Percentiles rank a stretch among this genome's conserved stretches.
Conservation (phyloP, 2,113 vertebrate genomes). For the Ia io region DNA sequence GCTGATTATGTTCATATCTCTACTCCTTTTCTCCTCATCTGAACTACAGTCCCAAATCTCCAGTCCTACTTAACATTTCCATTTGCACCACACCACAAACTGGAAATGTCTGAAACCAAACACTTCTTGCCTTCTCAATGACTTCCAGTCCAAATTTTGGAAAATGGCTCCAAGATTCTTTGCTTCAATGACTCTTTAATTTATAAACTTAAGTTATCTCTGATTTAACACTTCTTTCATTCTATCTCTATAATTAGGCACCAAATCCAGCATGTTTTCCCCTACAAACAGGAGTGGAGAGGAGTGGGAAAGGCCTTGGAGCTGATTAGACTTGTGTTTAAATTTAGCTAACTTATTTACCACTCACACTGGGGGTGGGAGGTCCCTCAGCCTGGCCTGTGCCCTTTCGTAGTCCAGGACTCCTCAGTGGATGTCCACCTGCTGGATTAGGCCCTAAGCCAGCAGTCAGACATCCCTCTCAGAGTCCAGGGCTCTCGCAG, state of each 20-base stretch:
- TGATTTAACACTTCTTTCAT: background rate
- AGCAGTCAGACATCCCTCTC: no score
- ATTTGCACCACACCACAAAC: background rate
- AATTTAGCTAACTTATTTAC: background rate
- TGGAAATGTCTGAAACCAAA: background rate
- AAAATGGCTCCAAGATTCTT: background rate
- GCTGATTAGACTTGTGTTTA: background rate
- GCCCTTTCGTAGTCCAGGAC: no score
- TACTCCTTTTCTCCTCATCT: background rate
- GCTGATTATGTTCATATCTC: background rate
- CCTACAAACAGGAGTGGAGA: background rate
- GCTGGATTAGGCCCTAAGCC: no score
- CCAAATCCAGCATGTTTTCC: background rate
- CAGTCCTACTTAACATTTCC: background rate
- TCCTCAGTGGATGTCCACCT: no score
- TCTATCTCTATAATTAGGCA: background rate
- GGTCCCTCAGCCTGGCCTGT: no score
- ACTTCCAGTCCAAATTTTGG: background rate
- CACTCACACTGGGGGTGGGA: no score
- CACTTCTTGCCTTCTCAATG: background rate
- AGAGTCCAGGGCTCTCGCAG: no score
- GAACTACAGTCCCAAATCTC: background rate
- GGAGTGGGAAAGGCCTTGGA: background rate
- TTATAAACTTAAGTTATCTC: background rate
- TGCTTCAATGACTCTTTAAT: background rate